These are phyloP conservation scores for Onychostoma macrolepis DNA, from an alignment of 2,113 vertebrate genomes.

Conservation along the genomic window DNA sequence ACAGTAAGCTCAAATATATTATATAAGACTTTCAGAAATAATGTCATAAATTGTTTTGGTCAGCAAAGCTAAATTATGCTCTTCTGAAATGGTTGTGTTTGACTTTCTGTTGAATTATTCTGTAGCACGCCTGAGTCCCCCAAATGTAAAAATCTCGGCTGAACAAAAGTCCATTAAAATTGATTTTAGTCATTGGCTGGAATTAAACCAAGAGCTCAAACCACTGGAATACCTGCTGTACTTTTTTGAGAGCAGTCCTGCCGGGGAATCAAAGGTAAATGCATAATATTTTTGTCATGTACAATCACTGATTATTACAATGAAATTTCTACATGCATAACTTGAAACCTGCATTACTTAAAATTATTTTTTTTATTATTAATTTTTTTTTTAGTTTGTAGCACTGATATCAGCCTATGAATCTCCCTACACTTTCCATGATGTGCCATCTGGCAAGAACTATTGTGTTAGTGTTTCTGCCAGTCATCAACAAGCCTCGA, in stretches of 20 bases:
- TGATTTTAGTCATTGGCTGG: conserved; percentile 37
- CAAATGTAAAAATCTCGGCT: not conserved
- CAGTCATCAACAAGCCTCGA: not conserved
- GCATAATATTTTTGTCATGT: not conserved
- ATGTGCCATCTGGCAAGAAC: conserved; percentile 23
- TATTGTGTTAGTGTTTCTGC: conserved; percentile 57
- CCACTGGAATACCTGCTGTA: not conserved
- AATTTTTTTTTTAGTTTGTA: conserved; percentile 26
- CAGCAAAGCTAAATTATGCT: not conserved
- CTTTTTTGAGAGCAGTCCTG: not conserved
- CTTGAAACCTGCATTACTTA: not conserved
- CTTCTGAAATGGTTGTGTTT: not conserved
- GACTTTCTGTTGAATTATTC: not conserved
- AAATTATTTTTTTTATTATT: not conserved
- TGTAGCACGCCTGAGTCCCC: conserved; percentile 56
- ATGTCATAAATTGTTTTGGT: not conserved
- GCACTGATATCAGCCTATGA: not conserved
- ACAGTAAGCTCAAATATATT: conserved; percentile 50
- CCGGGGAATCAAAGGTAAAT: not conserved
- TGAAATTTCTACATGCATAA: not conserved
- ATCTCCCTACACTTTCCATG: not conserved
- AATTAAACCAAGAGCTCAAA: not conserved
- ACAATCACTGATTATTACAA: not conserved
- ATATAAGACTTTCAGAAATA: not conserved
- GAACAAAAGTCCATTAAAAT: conserved; percentile 22